These are phyloP conservation scores for Diaphora mendica DNA, from an alignment of 2,888 invertebrate species.

Conservation along the genomic window DNA sequence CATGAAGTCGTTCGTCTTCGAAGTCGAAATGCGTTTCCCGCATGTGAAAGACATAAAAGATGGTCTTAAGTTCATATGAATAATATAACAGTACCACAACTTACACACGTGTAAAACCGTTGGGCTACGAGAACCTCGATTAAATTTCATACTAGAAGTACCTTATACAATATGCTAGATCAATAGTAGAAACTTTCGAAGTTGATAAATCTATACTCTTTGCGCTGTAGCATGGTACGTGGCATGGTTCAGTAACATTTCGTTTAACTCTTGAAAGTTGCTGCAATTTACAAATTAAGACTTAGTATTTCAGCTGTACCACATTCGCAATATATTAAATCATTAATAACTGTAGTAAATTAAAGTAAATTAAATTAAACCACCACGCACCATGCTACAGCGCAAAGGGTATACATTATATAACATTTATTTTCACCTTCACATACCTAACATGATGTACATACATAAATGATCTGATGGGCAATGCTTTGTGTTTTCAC, in stretches of 20 bases:
- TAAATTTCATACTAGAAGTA: background rate
- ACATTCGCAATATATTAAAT: no score
- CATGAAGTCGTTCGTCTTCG: no score
- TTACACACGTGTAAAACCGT: background rate
- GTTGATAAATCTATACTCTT: background rate
- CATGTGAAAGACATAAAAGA: background rate
- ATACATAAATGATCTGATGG: background rate
- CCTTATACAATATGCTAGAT: background rate
- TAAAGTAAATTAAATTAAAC: no score
- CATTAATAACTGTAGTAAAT: no score
- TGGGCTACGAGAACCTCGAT: background rate
- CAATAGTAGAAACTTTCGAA: background rate
- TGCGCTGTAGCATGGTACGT: no score
- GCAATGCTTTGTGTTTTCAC: background rate
- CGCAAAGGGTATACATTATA: no score
- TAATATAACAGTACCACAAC: background rate
- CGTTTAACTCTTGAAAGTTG: no score
- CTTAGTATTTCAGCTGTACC: no score
- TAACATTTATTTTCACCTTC: background rate
- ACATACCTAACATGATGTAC: no score
- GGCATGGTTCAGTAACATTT: no score
- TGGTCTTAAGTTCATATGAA: background rate
- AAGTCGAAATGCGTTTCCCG: background rate
- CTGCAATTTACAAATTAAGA: no score
- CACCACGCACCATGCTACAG: no score